Percentiles rank a stretch among this genome's conserved stretches.
Conservation (phyloP, 2,888 invertebrate genomes). For the Hypselothyrea guttata region DNA sequence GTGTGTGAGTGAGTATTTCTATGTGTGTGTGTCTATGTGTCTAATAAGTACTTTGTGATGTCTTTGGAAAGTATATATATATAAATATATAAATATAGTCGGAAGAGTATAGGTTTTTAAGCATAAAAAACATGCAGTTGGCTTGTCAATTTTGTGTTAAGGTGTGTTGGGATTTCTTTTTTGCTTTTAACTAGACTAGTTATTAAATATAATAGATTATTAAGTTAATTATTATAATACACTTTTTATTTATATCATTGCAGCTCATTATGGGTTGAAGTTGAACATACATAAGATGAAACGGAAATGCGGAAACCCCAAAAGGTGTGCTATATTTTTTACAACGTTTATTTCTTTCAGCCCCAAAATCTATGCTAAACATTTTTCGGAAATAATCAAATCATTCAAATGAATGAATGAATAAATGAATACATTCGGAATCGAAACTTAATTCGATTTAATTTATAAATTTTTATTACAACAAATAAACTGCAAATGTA, state of each 20-base stretch:
- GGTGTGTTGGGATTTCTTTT: constrained; percentile 1
- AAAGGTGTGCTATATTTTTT: too few species aligned
- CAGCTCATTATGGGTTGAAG: constrained; percentile 13
- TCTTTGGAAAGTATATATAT: constrained; percentile 47
- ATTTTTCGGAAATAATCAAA: too few species aligned
- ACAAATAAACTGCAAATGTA: too few species aligned
- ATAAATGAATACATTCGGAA: too few species aligned
- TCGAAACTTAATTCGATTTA: too few species aligned
- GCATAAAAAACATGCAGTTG: constrained; percentile 50
- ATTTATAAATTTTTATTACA: too few species aligned
- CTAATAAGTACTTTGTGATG: constrained; percentile 35
- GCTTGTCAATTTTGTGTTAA: constrained; percentile 1
- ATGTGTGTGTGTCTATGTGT: constrained; percentile 16
- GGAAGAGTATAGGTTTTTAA: constrained; percentile 50
- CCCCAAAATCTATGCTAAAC: too few species aligned
- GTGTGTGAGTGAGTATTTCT: constrained; percentile 3
- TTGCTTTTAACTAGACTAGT: constrained; percentile 33
- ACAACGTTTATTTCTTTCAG: too few species aligned
- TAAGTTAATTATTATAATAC: constrained; percentile 13
- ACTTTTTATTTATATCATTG: constrained; percentile 25
- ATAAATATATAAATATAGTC: constrained; percentile 46
- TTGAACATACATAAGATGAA: too few species aligned
- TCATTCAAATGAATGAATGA: too few species aligned
- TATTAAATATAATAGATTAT: constrained; percentile 7
- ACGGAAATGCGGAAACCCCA: too few species aligned